Evolutionary conservation across 2,888 invertebrate genomes (phyloP).

Genomic region (Capitulum mitella): DNA sequence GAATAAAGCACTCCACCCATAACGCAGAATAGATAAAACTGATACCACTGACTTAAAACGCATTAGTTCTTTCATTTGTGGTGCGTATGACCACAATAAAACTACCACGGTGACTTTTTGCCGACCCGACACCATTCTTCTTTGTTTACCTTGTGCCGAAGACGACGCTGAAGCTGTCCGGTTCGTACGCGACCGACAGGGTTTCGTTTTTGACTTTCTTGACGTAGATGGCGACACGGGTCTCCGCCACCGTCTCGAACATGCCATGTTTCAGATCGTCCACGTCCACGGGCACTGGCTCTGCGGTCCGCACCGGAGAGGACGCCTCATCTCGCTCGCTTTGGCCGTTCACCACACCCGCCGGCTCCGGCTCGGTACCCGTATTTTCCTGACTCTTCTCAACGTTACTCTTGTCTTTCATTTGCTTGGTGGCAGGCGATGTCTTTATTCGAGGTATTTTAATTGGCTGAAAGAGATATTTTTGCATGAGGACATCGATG

Average conservation of each 20-base stretch:
- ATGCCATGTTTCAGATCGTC: conserved; percentile 23
- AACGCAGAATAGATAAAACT: too few relatives aligned
- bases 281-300: conserved; percentile 31
- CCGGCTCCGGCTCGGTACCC: neutral
- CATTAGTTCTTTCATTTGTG: too few relatives aligned
- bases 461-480: neutral
- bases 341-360: neutral
- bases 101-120: too few relatives aligned
- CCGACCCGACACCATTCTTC: too few relatives aligned
- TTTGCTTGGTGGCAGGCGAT: conserved; percentile 2
- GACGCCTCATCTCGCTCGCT: neutral
- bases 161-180: conserved; percentile 27
- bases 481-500: neutral
- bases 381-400: neutral
- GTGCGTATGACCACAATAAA: too few relatives aligned
- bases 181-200: conserved; percentile 28
- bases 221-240: conserved; percentile 32
- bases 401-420: neutral
- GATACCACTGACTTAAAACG: too few relatives aligned
- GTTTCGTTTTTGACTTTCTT: conserved; percentile 32
- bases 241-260: conserved; percentile 29
- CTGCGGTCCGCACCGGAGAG: conserved; percentile 27
- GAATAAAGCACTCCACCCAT: too few relatives aligned
- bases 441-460: neutral
- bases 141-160: conserved; percentile 35